Evolutionary conservation across 2,888 invertebrate species (phyloP).

Genomic region (Alcis repandata): DNA sequence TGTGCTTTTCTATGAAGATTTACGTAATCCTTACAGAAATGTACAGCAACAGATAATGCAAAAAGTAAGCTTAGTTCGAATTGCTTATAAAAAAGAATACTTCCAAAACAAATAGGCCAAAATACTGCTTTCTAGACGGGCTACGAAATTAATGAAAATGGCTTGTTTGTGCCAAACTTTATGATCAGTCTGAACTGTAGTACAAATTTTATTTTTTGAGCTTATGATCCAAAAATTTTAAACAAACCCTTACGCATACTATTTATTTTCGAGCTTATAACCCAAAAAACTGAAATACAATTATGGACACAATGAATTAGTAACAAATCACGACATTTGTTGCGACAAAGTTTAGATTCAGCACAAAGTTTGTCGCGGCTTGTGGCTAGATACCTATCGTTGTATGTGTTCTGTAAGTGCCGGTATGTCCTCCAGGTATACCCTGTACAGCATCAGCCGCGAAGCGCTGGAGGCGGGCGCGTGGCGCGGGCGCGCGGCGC

Average conservation of each 20-base stretch:
- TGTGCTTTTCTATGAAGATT: not conserved
- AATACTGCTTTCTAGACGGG: conserved; percentile 7
- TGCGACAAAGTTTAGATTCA: too few species aligned
- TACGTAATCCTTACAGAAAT: not conserved
- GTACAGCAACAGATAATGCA: not conserved
- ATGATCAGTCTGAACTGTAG: not conserved
- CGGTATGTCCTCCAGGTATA: conserved; percentile 79
- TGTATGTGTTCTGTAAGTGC: not conserved
- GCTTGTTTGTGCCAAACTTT: not conserved
- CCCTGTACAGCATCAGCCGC: conserved; percentile 87
- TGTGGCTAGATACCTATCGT: not conserved
- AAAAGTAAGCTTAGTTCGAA: conserved; percentile 3
- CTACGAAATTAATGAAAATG: not conserved
- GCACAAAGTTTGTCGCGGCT: not conserved
- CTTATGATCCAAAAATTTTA: too few species aligned
- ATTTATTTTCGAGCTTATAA: too few species aligned
- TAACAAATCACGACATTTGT: too few species aligned
- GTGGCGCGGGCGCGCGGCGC: conserved; percentile 89
- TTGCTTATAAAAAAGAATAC: conserved; percentile 5
- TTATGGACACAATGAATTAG: too few species aligned
- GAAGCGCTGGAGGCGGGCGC: conserved; percentile 76
- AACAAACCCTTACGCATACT: too few species aligned
- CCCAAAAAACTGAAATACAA: too few species aligned
- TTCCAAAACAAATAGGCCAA: not conserved
- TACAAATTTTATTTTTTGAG: not conserved